Base-by-base conservation (phyloP, 1,140 invertebrate genomes). In the Cephus cinctus region DNA sequence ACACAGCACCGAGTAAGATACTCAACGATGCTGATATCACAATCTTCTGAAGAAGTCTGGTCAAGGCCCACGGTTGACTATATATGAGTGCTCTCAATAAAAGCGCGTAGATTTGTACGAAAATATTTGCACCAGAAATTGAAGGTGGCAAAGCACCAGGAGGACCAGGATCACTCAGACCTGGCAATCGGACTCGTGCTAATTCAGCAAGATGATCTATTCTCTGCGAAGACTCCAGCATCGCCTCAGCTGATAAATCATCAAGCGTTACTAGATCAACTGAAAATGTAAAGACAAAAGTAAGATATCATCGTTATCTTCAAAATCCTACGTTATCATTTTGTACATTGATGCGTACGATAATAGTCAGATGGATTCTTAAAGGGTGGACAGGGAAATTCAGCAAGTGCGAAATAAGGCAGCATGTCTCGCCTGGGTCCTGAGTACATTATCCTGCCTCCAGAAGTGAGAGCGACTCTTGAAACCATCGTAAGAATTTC, bases 341-440 rank as follows among this genome's bases (percentile, higher is more conserved):
- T n/a, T n/a, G n/a, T n/a, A n/a, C n/a, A n/a, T n/a, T n/a, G n/a
- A n/a, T 55, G 84, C 87, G 85, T 76, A 95, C 94, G 79, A 68
- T 96, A 97, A 70, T 97, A 97, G 78, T 97, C 94, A 1, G 92
- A 94, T 35, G 94, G 94, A 71, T 98, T 98, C 73, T 97, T 97
- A 66, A 91, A 96, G 0, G 92, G 87, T 9, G 94, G 94, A 76
- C 94, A 97, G 0, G 94, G 93, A 77, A 94, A 97, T 55, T 96
- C 92, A 15, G 95, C 89, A 34, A 92, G 86, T 2, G 91, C 87
- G 75, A 98, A 97, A 77, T 97, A 96, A 52, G 90, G 86, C 58
- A 95, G 82, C 86, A 97, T 88, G 66, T 96, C 90, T 54, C 88
- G 80, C 57, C 92, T 80, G 48, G 86, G 84, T 11, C 94, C 94